Base-by-base conservation (phyloP, 1,140 invertebrate species). In the Eupeodes corollae region DNA sequence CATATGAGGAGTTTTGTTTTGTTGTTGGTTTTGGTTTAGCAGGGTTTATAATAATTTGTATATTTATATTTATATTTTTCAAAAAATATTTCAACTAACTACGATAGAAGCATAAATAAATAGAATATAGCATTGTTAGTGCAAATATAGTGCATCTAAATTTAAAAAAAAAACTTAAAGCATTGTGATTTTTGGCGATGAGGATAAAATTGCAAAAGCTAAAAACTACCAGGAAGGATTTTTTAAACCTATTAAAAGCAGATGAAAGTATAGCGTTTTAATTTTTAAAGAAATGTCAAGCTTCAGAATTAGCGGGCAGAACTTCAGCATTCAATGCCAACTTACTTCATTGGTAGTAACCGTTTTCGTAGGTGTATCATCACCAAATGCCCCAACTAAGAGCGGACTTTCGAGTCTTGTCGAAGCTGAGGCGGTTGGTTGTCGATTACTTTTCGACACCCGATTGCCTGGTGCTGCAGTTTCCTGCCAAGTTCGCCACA, bases 401-500 rank as follows among this genome's bases (percentile, higher is more conserved):
- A 63, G 64, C 16, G 69, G 65, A 3, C 21, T 26, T 26, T 26
- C 21, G 21, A 26, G 18, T 41, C 26, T 31, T 6, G 32, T 32
- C 32, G n/a, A 43, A 31, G 14, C 30, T 12, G 15, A 32, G 3
- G 11, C 14, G 5, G 30, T 5, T 32, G 14, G 14, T 15, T 15
- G 10, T 43, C 11, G n/a, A 30, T 11, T 11, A 14, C 32, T 19
- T 32, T 12, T 32, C n/a, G 32, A 16, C 8, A 30, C 19, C 14
- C 26, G 12, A 30, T 19, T 31, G 5, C 30, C 26, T n/a, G 1
- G 8, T 8, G 21, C 21, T 26, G 55, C 70, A 9, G 71, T 73
- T 42, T 73, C 68, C 42, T 72, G 64, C 72, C 71, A 74, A 45
- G 72, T 70, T 54, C 71, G 69, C 72, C 72, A 73, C 5, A 74